These are phyloP conservation scores for Stenodema calcarata DNA, from an alignment of 2,888 invertebrate genomes.

Conservation along the genomic window DNA sequence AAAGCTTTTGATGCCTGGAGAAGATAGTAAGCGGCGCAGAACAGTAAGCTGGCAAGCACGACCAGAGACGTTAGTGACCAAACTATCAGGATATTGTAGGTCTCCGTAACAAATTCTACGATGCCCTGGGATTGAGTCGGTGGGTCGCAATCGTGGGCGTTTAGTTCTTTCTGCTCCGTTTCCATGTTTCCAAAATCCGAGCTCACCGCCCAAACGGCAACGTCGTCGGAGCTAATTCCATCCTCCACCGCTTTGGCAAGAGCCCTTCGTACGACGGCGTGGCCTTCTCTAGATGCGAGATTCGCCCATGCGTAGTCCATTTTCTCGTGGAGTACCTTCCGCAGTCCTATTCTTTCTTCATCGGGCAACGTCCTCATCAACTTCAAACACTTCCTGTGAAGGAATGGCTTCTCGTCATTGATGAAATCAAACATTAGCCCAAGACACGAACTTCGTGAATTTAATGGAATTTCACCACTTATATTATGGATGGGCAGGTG, in stretches of 20 bases:
- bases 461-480: no score
- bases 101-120: constrained; percentile 1
- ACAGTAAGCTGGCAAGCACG: constrained; percentile 7
- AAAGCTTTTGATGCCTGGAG: not conserved
- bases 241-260: constrained; percentile 26
- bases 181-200: constrained; percentile 8
- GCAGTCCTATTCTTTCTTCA: not conserved
- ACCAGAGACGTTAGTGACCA: constrained; percentile 24
- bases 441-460: no score
- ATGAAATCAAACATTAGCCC: not conserved
- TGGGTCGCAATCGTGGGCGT: not conserved
- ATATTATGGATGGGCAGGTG: no score
- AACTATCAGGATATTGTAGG: constrained; percentile 25
- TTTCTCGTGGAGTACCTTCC: constrained; percentile 32
- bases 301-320: constrained; percentile 38
- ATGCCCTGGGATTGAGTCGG: not conserved
- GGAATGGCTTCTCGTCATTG: not conserved
- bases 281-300: not conserved
- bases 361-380: not conserved
- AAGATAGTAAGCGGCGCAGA: constrained; percentile 1
- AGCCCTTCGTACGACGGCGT: constrained; percentile 12
- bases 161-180: not conserved
- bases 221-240: constrained; percentile 24
- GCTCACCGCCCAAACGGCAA: constrained; percentile 33
- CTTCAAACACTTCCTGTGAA: constrained; percentile 5